These are phyloP conservation scores for Candidula unifasciata DNA, from an alignment of 2,888 invertebrate genomes.

Conservation along the genomic window DNA sequence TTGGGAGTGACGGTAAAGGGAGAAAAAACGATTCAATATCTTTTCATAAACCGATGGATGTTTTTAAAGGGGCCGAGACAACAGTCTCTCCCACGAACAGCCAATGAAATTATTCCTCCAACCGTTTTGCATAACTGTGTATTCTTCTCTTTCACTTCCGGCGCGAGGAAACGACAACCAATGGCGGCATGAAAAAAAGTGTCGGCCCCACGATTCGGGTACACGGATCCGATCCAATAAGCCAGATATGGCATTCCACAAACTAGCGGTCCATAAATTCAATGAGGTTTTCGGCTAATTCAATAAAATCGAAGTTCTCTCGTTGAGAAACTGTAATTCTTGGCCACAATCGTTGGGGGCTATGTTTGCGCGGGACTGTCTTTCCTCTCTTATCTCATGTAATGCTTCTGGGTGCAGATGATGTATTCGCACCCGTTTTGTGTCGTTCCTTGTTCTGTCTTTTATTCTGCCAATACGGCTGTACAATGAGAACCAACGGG, in stretches of 20 bases:
- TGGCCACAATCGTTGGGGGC: background rate
- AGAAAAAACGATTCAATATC: no score
- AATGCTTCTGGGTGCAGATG: no score
- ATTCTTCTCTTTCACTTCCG: background rate
- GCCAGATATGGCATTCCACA: slow-evolving; percentile 21
- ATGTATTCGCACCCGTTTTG: no score
- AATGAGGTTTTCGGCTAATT: background rate
- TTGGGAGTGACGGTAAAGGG: no score
- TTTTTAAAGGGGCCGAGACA: no score
- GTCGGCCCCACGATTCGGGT: background rate
- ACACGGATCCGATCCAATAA: slow-evolving; percentile 20
- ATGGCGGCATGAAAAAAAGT: slow-evolving; percentile 6
- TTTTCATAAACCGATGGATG: no score
- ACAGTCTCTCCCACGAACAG: background rate
- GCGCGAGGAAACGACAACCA: background rate
- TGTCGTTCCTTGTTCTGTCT: background rate
- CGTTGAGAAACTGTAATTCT: background rate
- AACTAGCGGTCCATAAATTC: slow-evolving; percentile 25
- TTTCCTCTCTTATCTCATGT: no score
- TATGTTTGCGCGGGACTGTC: background rate
- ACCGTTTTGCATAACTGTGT: background rate
- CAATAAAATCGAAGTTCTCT: slow-evolving; percentile 20
- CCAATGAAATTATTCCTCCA: background rate
- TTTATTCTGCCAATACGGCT: background rate
- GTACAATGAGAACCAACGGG: no score